Conservation (phyloP, 2,888 invertebrate species). For the Phaonia tiefii region DNA sequence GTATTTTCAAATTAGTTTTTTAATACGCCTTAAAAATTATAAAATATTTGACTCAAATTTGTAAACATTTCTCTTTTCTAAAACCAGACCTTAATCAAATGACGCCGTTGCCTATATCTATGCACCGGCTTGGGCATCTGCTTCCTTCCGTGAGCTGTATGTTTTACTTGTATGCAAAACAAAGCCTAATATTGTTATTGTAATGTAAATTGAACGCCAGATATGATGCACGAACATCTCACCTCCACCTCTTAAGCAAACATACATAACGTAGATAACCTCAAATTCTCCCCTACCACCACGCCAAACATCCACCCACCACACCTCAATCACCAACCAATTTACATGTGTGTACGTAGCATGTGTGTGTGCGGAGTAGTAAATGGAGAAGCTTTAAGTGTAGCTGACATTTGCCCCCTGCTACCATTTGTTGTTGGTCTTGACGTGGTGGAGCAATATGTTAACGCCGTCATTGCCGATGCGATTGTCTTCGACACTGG, state of each 20-base stretch:
- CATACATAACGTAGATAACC: background rate
- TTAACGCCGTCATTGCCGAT: conserved; percentile 40
- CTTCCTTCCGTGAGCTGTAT: background rate
- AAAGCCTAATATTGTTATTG: conserved; percentile 43
- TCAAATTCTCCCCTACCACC: conserved; percentile 1
- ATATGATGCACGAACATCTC: background rate
- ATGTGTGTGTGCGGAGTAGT: background rate
- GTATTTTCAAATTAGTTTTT: too few species aligned
- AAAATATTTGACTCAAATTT: too few species aligned
- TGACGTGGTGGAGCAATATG: conserved; percentile 60
- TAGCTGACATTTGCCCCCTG: conserved; percentile 63
- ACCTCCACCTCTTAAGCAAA: background rate
- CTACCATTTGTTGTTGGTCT: conserved; percentile 58
- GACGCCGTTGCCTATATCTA: too few species aligned
- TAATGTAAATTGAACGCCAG: conserved; percentile 48
- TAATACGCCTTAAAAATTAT: too few species aligned
- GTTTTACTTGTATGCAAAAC: conserved; percentile 7
- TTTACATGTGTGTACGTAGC: background rate
- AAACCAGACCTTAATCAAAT: too few species aligned
- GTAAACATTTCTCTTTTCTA: too few species aligned
- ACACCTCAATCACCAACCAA: background rate
- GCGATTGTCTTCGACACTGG: background rate
- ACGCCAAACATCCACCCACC: background rate
- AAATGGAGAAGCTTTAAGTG: conserved; percentile 22
- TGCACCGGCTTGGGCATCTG: too few species aligned